phyloP scores from a whole-genome alignment of 2,888 invertebrate species.

The Bellardia pandia region DNA sequence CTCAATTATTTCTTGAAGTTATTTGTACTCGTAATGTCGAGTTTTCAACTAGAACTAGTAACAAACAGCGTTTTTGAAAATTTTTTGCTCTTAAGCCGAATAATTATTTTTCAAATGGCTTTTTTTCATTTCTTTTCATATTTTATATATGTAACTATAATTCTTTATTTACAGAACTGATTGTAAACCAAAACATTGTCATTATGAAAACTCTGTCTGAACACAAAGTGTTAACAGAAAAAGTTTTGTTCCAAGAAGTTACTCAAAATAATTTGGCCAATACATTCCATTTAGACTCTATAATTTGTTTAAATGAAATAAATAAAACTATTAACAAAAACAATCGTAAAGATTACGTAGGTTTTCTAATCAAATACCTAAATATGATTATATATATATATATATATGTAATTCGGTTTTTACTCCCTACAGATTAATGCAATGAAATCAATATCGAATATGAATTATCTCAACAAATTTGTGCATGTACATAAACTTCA shows the following conservation, averaged over 20 bases:
- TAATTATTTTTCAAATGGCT: too few relatives aligned
- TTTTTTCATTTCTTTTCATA: too few relatives aligned
- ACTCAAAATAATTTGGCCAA: neutral
- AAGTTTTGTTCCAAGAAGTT: neutral
- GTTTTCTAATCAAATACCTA: constrained; percentile 1
- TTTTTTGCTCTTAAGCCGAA: too few relatives aligned
- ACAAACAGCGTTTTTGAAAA: too few relatives aligned
- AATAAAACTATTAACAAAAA: constrained; percentile 28
- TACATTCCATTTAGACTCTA: constrained; percentile 35
- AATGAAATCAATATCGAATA: constrained; percentile 36
- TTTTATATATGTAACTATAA: too few relatives aligned
- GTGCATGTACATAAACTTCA: constrained; percentile 46
- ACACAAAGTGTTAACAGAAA: neutral
- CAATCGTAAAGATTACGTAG: constrained; percentile 50
- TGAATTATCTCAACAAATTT: constrained; percentile 42
- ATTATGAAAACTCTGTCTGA: neutral
- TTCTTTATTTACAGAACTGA: too few relatives aligned
- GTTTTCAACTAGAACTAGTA: too few relatives aligned
- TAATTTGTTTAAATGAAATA: constrained; percentile 32
- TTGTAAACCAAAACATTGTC: too few relatives aligned
- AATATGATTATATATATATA: too few relatives aligned
- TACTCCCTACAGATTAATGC: constrained; percentile 26
- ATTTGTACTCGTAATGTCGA: too few relatives aligned
- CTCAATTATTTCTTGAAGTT: too few relatives aligned
- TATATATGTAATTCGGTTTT: too few relatives aligned